These are phyloP conservation scores for Tetramorium bicarinatum DNA, from an alignment of 2,888 invertebrate genomes.

Conservation along the genomic window DNA sequence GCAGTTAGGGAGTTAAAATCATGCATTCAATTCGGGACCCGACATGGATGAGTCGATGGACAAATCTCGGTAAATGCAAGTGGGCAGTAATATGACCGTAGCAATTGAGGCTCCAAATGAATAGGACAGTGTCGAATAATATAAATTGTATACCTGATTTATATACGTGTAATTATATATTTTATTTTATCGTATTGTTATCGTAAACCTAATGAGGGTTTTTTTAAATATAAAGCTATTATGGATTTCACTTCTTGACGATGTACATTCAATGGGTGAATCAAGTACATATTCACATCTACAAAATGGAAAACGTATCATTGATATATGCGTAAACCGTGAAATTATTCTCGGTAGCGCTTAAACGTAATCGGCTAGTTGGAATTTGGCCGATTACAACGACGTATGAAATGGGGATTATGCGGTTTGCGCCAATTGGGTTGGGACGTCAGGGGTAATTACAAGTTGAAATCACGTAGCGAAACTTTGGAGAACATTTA, in stretches of 20 bases:
- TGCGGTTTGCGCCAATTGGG: constrained; percentile 46
- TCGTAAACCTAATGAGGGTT: background rate
- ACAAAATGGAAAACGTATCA: background rate
- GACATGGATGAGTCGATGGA: constrained; percentile 11
- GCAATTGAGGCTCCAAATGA: background rate
- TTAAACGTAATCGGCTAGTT: constrained; percentile 18
- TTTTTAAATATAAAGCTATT: background rate
- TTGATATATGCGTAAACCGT: constrained; percentile 18
- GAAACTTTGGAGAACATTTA: constrained; percentile 48
- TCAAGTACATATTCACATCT: background rate
- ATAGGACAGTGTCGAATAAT: background rate
- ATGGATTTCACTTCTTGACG: background rate
- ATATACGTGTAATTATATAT: background rate
- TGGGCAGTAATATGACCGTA: background rate
- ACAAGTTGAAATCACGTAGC: constrained; percentile 51
- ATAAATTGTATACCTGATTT: background rate
- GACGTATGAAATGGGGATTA: constrained; percentile 49
- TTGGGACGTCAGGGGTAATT: constrained; percentile 48
- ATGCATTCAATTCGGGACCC: constrained; percentile 52
- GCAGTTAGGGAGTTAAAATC: constrained; percentile 58
- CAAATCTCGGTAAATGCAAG: constrained; percentile 31
- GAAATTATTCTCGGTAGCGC: background rate
- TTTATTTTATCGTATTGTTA: background rate
- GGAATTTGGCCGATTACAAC: constrained; percentile 47
- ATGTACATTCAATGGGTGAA: background rate